Conservation (phyloP, 2,113 vertebrate genomes). For the Mormyrus lacerda region DNA sequence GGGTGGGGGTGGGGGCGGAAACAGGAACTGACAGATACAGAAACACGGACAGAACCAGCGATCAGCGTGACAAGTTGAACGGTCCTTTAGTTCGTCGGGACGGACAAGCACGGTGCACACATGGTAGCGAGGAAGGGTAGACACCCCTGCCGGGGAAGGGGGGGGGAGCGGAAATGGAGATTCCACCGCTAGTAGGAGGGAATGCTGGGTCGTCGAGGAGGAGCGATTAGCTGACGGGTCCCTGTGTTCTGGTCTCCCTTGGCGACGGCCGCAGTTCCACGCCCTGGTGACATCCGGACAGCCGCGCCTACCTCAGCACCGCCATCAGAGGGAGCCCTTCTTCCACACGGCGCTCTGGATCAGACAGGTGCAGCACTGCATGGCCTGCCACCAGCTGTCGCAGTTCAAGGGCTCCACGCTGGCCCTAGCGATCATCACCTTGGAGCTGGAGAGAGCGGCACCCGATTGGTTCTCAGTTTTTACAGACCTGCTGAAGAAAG, state of each 20-base stretch:
- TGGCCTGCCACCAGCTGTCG: slow-evolving; percentile 97
- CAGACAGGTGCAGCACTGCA: slow-evolving; percentile 93
- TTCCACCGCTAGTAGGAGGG: slow-evolving; percentile 29
- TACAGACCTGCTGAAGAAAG: slow-evolving; percentile 85
- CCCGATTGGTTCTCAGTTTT: slow-evolving; percentile 75
- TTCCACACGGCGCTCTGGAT: slow-evolving; percentile 85
- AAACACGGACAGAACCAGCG: slow-evolving; percentile 26
- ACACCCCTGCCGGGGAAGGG: slow-evolving; percentile 20
- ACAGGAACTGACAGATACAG: slow-evolving; percentile 13
- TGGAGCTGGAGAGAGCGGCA: slow-evolving; percentile 81
- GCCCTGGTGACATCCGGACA: slow-evolving; percentile 65
- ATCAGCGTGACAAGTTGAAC: background rate
- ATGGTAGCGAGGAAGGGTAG: slow-evolving; percentile 30
- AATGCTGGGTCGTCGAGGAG: background rate
- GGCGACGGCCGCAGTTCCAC: slow-evolving; percentile 64
- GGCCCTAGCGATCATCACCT: slow-evolving; percentile 95
- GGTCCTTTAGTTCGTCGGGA: background rate
- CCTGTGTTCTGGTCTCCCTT: background rate
- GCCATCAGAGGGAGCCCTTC: slow-evolving; percentile 81
- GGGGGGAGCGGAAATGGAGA: background rate
- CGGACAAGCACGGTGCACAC: slow-evolving; percentile 41
- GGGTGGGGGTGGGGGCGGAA: background rate
- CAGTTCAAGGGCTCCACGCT: slow-evolving; percentile 94
- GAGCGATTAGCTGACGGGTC: background rate
- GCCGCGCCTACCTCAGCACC: slow-evolving; percentile 60